Percentiles rank a stretch among this genome's conserved stretches.
These are phyloP conservation scores for Mya arenaria DNA, from an alignment of 1,140 invertebrate genomes.

Conservation along the genomic window DNA sequence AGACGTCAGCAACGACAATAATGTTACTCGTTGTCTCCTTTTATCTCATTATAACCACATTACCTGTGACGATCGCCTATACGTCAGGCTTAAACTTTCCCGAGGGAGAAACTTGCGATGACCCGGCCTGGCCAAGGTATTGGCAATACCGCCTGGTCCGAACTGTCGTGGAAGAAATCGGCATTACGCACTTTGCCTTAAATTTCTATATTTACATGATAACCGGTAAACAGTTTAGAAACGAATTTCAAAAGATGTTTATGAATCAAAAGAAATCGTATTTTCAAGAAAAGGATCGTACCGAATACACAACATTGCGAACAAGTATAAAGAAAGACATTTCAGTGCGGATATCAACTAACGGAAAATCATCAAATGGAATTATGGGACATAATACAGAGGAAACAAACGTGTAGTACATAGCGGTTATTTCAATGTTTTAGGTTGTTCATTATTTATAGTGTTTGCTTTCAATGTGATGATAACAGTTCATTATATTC, in stretches of 20 bases:
- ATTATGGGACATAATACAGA: no score
- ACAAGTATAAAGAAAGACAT: constrained; percentile 54
- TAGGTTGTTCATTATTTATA: no score
- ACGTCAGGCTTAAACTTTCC: constrained; percentile 36
- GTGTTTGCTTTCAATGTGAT: no score
- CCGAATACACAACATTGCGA: constrained; percentile 66
- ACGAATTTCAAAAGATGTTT: constrained; percentile 72
- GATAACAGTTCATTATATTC: no score
- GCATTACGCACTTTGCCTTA: constrained; percentile 79
- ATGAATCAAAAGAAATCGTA: constrained; percentile 46
- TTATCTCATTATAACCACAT: constrained; percentile 79
- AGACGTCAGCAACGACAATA: constrained; percentile 75
- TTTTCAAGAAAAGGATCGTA: constrained; percentile 53
- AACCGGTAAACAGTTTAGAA: constrained; percentile 78
- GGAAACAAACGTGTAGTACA: no score
- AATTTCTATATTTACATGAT: constrained; percentile 80
- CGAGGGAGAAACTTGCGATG: constrained; percentile 26
- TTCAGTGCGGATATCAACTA: constrained; percentile 59
- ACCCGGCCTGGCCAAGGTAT: constrained; percentile 63
- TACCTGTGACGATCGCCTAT: constrained; percentile 75
- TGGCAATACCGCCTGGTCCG: constrained; percentile 69
- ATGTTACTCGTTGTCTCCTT: constrained; percentile 80
- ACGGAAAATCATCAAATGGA: no score
- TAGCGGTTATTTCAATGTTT: no score
- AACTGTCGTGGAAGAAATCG: constrained; percentile 76